These are phyloP conservation scores for Puffinus mauretanicus DNA, from an alignment of 2,113 vertebrate species.

Conservation along the genomic window DNA sequence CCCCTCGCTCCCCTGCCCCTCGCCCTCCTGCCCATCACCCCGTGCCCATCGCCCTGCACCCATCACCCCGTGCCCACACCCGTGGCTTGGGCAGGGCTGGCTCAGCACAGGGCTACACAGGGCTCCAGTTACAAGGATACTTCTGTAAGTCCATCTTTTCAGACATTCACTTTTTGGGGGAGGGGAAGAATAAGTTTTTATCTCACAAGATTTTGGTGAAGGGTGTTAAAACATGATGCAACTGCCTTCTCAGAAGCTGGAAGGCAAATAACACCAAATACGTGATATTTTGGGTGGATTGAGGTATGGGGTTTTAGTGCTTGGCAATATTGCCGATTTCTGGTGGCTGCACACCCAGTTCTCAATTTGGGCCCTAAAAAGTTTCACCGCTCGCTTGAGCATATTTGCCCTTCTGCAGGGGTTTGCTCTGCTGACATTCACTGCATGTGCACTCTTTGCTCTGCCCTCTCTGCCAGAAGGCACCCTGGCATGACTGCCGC, in stretches of 20 bases:
- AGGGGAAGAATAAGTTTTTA: neutral
- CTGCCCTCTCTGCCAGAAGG: neutral
- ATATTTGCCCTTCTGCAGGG: neutral
- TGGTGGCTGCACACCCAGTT: neutral
- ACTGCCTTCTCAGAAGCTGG: neutral
- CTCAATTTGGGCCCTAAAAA: neutral
- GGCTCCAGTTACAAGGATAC: neutral
- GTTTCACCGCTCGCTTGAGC: neutral
- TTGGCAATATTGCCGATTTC: neutral
- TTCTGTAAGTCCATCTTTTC: neutral
- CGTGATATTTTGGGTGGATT: neutral
- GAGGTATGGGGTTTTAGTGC: neutral
- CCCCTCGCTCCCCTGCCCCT: neutral
- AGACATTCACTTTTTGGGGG: neutral
- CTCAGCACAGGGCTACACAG: neutral
- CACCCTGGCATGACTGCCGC: neutral
- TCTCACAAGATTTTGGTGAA: neutral
- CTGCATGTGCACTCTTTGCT: neutral
- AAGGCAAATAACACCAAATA: neutral
- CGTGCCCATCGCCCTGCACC: neutral
- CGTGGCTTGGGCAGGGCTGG: neutral
- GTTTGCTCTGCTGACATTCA: neutral
- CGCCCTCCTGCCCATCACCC: fast-evolving
- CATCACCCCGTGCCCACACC: neutral
- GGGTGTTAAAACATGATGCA: neutral